Evolutionary conservation across 1,140 invertebrate genomes (phyloP).

Genomic region (Coptotermes formosanus): DNA sequence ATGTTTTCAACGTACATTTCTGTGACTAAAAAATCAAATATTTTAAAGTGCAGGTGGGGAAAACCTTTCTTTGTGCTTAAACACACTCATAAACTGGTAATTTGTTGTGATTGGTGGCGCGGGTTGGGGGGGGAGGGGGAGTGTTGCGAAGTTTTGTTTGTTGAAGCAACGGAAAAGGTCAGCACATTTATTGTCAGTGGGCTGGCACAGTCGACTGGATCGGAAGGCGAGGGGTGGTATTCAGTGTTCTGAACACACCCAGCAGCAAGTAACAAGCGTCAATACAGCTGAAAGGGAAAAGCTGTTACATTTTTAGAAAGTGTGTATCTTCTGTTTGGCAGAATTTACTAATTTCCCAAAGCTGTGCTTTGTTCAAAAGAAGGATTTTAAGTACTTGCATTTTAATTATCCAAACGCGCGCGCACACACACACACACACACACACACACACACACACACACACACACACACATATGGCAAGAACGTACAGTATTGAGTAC

Average conservation of each 20-base stretch:
- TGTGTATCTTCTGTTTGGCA: background rate
- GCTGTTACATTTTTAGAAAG: background rate
- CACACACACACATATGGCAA: no score
- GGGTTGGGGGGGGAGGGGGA: background rate
- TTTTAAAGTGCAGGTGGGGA: no score
- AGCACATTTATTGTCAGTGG: background rate
- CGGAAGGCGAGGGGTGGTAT: background rate
- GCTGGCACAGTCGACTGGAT: background rate
- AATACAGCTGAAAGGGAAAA: background rate
- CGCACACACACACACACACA: no score
- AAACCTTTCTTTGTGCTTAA: no score
- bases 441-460: no score
- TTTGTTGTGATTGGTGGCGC: background rate
- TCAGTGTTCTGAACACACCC: background rate
- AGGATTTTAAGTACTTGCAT: no score
- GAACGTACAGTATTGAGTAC: no score
- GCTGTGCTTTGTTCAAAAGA: no score
- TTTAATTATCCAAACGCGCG: no score
- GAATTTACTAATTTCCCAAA: no score
- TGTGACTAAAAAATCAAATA: no score
- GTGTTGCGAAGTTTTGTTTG: background rate
- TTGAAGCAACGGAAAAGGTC: conserved; percentile 1
- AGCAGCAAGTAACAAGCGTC: background rate
- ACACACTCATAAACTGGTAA: background rate
- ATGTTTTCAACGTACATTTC: no score